phyloP scores from a whole-genome alignment of 2,113 vertebrate species.

The Asarcornis scutulata region DNA sequence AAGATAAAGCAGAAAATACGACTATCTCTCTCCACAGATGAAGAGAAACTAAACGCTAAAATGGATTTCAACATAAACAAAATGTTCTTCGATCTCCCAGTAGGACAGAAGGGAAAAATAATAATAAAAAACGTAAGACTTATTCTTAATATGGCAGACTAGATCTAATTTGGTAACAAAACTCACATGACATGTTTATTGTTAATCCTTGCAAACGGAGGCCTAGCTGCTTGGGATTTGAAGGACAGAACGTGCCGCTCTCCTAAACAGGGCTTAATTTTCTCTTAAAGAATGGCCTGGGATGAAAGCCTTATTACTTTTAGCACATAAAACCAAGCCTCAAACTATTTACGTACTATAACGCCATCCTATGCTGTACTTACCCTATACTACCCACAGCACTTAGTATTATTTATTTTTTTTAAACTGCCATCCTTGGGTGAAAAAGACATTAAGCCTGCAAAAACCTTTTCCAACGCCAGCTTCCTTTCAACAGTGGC shows the following conservation, averaged over 20 bases:
- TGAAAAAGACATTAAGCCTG: not conserved
- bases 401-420: not conserved
- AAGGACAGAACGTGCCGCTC: not conserved
- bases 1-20: constrained; percentile 23
- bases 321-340: not conserved
- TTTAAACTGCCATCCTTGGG: not conserved
- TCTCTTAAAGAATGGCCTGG: not conserved
- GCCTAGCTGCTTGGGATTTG: not conserved
- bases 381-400: not conserved
- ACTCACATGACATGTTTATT: not conserved
- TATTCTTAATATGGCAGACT: not conserved
- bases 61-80: not conserved
- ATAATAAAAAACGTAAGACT: not conserved
- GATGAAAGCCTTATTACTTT: fast-evolving
- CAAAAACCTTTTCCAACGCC: not conserved
- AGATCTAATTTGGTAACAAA: not conserved
- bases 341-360: not conserved
- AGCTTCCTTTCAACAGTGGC: not conserved
- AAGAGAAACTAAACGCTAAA: not conserved
- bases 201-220: not conserved
- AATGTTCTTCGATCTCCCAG: not conserved
- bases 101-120: fast-evolving
- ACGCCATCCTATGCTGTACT: not conserved
- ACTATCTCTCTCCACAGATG: not conserved
- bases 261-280: not conserved